Base-by-base conservation (phyloP, 2,113 vertebrate genomes). In the Lagopus leucura region DNA sequence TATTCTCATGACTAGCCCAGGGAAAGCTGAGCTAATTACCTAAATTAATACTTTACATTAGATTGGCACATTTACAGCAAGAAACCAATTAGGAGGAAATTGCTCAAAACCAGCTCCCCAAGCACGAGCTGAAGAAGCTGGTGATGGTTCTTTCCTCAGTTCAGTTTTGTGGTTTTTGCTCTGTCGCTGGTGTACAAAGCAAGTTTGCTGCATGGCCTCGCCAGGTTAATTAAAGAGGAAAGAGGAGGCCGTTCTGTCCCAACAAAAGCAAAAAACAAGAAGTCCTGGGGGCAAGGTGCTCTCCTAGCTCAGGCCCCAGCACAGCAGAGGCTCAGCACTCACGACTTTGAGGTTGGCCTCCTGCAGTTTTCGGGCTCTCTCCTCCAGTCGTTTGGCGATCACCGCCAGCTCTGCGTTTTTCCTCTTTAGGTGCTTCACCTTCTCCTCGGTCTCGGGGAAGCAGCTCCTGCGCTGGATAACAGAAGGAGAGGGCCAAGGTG, bases 331-430 rank as follows among this genome's bases (percentile, higher is more conserved):
- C 45, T 48, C 3, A 0, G 3, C 61, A 94, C 97, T 92, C 88
- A 99, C 99, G 95, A 99, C 99, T 98, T 97, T 98, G 87, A 99
- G 98, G 97, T 99, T 99, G 60, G 99, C 99, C 94, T 99, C 99
- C 97, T 99, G 99, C 64, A 99, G 98, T 83, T 99, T 99, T 28
- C 96, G 97, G 4, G 99, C 99, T 95, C 99, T 98, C 82, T 99
- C 99, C 91, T 99, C 99, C 95, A 99, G 98, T 54, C 99, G 98
- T 95, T 99, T 99, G 87, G 99, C 99, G 2, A 99, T 99, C 97
- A 99, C 98, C 0, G 99, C 98, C 97, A 99, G 98, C 97, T 99
- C 99, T 0, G 99, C 99, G 2, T 99, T 99, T 97, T 99, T 99
- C 94, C 98, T 98, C 97, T 99, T 99, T 92, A 99, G 97, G 83